Base-by-base conservation (phyloP, 1,140 invertebrate genomes). In the Euura lappo region DNA sequence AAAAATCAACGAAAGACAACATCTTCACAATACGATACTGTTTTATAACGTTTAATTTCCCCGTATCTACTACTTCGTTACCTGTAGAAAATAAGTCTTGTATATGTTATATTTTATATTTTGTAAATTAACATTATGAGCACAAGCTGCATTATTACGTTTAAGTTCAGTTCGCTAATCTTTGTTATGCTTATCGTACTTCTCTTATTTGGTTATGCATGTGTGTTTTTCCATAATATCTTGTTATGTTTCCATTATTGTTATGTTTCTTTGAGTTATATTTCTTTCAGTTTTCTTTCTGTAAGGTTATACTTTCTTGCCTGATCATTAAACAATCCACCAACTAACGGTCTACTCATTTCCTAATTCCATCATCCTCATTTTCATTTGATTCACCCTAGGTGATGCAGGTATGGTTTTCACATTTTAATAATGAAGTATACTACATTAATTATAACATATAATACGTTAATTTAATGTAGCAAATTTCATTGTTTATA, bases 11-110 rank as follows among this genome's bases (percentile, higher is more conserved):
- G 3, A 60, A 11, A 60, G 51, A n/a, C 6, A 60, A 60, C 51
- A 60, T 60, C 51, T 60, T 60, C 6, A 60, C n/a, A 60, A 60
- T 60, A 60, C 6, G n/a, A 60, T 60, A 60, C n/a, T 60, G n/a
- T 60, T 60, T 60, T 6, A 60, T n/a, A 60, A 60, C 6, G n/a
- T 60, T 60, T 60, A n/a, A 6, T 6, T 60, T 60, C 8, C n/a
- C n/a, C 8, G 4, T 60, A 60, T 60, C 51, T 60, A 28, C 28
- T 28, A 28, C 28, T 28, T 28, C 28, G 28, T 28, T 28, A 28
- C 28, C 28, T 28, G 28, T 28, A 28, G 28, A 28, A 28, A 28
- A 28, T 28, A 28, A 28, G 28, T 28, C 28, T 28, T 28, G 28
- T n/a, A 6, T 60, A 60, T 60, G n/a, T 60, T n/a, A 60, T 60